These are phyloP conservation scores for Yponomeuta evonymella DNA, from an alignment of 2,888 invertebrate species.

Conservation along the genomic window DNA sequence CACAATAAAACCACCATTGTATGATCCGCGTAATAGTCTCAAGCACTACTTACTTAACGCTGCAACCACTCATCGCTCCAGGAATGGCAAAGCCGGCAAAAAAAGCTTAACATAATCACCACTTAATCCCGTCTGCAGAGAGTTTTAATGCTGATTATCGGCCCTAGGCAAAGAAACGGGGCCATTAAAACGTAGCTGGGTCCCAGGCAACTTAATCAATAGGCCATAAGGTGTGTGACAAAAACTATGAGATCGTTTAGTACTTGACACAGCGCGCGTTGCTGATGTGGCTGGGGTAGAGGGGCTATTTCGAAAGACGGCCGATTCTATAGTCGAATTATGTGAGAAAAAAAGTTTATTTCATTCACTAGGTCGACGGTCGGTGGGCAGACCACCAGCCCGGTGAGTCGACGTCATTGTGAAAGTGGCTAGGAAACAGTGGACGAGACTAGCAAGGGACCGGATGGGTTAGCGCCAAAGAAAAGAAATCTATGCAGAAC, in stretches of 20 bases:
- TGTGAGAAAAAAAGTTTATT: no score
- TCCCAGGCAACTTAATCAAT: constrained; percentile 4
- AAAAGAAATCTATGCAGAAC: no score
- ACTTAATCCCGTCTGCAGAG: neutral
- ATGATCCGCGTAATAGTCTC: neutral
- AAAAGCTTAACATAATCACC: neutral
- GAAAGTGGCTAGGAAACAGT: no score
- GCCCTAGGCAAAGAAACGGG: neutral
- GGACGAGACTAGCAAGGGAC: no score
- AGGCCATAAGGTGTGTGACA: neutral
- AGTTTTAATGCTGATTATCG: neutral
- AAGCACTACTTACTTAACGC: neutral
- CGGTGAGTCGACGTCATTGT: no score
- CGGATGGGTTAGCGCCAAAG: no score
- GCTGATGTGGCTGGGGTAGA: neutral
- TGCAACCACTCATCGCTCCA: neutral
- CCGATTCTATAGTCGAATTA: neutral
- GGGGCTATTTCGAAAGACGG: neutral
- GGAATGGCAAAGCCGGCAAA: neutral
- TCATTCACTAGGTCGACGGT: no score
- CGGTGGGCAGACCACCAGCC: no score
- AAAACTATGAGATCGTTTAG: neutral
- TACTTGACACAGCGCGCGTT: constrained; percentile 1
- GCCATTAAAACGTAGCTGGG: neutral
- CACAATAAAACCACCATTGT: neutral